A percentile compares a stretch with the other conserved stretches of the same genome.
Conservation (phyloP, 2,113 vertebrate genomes). For the Lynx canadensis region DNA sequence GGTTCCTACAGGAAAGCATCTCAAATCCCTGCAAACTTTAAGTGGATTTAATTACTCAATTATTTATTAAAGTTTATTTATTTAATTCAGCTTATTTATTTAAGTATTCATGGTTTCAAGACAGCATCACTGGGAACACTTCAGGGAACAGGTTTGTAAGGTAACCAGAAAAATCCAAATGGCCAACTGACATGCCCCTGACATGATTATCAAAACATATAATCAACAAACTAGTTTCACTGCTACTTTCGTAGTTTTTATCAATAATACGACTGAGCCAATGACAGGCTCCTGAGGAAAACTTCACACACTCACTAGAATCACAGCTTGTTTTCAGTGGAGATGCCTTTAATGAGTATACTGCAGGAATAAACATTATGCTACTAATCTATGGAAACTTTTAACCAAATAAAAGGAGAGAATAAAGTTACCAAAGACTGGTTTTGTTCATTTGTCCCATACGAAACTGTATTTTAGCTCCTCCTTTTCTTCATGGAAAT, state of each 20-base stretch:
- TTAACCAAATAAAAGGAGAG: neutral
- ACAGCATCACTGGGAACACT: conserved; percentile 18
- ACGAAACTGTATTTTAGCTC: neutral
- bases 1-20: neutral
- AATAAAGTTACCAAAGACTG: conserved; percentile 27
- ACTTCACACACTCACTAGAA: conserved; percentile 49
- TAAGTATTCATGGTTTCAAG: neutral
- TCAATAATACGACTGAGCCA: neutral
- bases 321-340: conserved; percentile 24
- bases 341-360: neutral
- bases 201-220: neutral
- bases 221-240: neutral
- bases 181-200: neutral
- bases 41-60: conserved; percentile 49
- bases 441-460: conserved; percentile 10
- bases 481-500: conserved; percentile 18
- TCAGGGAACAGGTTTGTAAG: conserved; percentile 19
- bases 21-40: neutral
- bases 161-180: conserved; percentile 1
- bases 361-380: conserved; percentile 48
- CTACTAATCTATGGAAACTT: neutral
- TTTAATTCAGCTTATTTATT: neutral
- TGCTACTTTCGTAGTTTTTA: conserved; percentile 32
- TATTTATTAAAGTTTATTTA: neutral
- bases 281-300: conserved; percentile 22